Base-by-base conservation (phyloP, 2,888 invertebrate genomes). In the Diarsia brunnea region DNA sequence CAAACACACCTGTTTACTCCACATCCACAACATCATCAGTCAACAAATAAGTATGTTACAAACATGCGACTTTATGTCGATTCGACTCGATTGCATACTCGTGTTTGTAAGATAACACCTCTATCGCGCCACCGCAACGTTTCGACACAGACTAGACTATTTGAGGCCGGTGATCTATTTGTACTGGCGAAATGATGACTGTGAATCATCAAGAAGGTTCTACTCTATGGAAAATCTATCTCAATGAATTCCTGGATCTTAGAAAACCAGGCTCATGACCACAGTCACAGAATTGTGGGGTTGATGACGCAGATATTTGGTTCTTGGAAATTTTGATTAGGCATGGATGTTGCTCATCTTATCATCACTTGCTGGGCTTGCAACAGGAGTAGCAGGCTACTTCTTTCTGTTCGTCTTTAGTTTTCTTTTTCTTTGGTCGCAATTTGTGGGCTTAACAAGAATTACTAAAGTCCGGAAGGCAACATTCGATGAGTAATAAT, bases 61-160 rank as follows among this genome's bases (percentile, higher is more conserved):
- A 69, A 73, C 55, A 51, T 51, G 31, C 43, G 63, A n/a, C 43
- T 43, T 43, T 63, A n/a, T 24, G 85, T 45, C 63, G 31, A 81
- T 71, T 77, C 38, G 66, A 66, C 78, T 72, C 73, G 53, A 83
- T 73, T 78, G 74, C 73, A 75, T 60, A 65, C 81, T 72, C 78
- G 81, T 78, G 73, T 71, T 67, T 78, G 89, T 85, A 88, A 88
- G 71, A 75, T 72, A 78, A 89, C 88, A 89, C 88, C 84, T 68
- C 43, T 71, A 86, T 81, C 89, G 76, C 84, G 73, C 83, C 87
- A 85, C 63, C 55, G 21, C 43, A 21, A 8, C 43, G 19, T 80
- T 76, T 68, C 81, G 63, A 76, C 79, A 79, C 75, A 58, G 69
- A 66, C 68, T 58, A 55, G 27, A 74, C 38, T 70, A 63, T 71